phyloP scores from a whole-genome alignment of 2,888 invertebrate species.

The Danaus chrysippus region DNA sequence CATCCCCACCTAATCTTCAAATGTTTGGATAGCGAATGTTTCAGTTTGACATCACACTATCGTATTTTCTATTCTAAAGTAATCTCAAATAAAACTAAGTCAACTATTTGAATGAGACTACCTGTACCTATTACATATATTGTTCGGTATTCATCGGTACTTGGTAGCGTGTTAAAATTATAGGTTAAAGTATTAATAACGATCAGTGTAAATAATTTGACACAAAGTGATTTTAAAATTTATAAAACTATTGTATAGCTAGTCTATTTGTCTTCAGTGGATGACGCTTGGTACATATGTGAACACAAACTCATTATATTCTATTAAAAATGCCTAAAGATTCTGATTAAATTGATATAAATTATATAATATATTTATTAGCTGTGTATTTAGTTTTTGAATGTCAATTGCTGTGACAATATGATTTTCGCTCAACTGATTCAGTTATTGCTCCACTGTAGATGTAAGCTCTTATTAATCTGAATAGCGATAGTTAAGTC shows the following conservation, averaged over 20 bases:
- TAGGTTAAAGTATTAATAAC: conserved; percentile 3
- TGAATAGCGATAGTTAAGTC: conserved; percentile 3
- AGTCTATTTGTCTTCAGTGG: conserved; percentile 6
- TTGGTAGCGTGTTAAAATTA: conserved; percentile 3
- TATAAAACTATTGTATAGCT: conserved; percentile 1
- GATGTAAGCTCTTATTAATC: conserved; percentile 2
- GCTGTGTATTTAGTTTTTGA: not conserved
- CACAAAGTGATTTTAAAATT: conserved; percentile 7
- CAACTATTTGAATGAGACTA: not conserved
- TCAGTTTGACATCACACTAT: not conserved
- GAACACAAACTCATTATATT: not conserved
- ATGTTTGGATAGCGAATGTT: not conserved
- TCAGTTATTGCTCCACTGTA: conserved; percentile 2
- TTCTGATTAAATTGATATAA: not conserved
- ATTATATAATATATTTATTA: not conserved
- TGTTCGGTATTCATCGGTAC: not conserved
- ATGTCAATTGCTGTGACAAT: not conserved
- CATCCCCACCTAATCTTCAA: conserved; percentile 24
- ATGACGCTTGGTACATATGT: not conserved
- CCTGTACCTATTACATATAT: conserved; percentile 1
- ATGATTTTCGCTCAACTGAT: not conserved
- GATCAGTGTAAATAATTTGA: conserved; percentile 7
- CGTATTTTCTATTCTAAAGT: not conserved
- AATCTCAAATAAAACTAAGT: conserved; percentile 6
- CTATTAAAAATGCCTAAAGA: not conserved